Percentiles rank a stretch among this genome's conserved stretches.
phyloP scores from a whole-genome alignment of 1,140 invertebrate genomes.

The Drosophila burlai region DNA sequence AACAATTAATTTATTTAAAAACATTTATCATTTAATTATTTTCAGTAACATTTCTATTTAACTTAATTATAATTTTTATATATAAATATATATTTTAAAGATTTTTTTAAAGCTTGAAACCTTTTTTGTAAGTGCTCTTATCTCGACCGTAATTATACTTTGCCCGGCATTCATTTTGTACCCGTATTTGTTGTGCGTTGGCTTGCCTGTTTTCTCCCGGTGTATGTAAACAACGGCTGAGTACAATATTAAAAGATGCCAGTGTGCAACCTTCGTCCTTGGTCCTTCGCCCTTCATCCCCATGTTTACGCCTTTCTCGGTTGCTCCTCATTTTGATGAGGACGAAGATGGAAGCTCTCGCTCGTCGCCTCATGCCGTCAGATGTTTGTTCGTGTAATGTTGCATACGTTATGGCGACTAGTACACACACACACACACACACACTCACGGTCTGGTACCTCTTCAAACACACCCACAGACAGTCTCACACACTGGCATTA shows the following conservation, averaged over 20 bases:
- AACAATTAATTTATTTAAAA: too few relatives aligned
- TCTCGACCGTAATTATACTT: background rate
- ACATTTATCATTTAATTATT: too few relatives aligned
- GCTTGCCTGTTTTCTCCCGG: slow-evolving; percentile 13
- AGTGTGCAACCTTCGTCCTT: slow-evolving; percentile 8
- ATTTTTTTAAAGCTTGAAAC: background rate
- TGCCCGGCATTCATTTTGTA: background rate
- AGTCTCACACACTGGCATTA: slow-evolving; percentile 42
- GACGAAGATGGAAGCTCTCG: slow-evolving; percentile 33
- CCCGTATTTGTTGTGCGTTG: background rate
- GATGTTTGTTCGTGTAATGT: slow-evolving; percentile 61
- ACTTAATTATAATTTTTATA: too few relatives aligned
- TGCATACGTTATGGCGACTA: slow-evolving; percentile 57
- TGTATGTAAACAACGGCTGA: slow-evolving; percentile 54
- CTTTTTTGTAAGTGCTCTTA: background rate
- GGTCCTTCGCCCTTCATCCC: background rate
- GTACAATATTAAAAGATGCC: slow-evolving; percentile 67
- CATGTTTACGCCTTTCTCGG: slow-evolving; percentile 30
- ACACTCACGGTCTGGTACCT: slow-evolving; percentile 10
- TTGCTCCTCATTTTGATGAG: slow-evolving; percentile 47
- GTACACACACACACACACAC: slow-evolving; percentile 7
- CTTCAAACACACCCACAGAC: slow-evolving; percentile 30
- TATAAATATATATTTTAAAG: too few relatives aligned
- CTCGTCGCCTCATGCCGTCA: slow-evolving; percentile 20
- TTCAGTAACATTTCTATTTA: too few relatives aligned